Evolutionary conservation across 2,888 invertebrate genomes (phyloP), one percentile per base, ranked within the genome.

Genomic region (Ypsolopha sequella): DNA sequence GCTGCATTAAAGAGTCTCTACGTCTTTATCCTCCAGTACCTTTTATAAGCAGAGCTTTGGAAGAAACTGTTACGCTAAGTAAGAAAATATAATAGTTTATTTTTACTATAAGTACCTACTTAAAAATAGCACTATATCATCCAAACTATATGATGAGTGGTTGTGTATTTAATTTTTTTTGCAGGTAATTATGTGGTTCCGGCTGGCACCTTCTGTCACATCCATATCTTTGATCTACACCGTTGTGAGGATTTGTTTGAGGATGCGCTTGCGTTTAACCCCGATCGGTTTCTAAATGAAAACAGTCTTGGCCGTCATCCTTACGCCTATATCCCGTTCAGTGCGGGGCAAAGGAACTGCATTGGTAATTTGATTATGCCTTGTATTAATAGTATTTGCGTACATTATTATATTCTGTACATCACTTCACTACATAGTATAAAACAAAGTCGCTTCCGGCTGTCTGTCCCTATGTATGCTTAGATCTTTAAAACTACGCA

Each of bases 201-300:
- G 0, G 70, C 73, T 36, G 80, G 80, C 6, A 70, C 84, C 0
- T 66, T 75, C n/a, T 76, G 89, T 1, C 88, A 88, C 57, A 72
- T 92, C 8, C 86, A 88, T 43, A 88, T 91, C n/a, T 90, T 74
- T 59, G 90, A 91, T 60, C 60, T 91, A 7, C 93, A 93, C 68
- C 87, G 90, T 6, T 88, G 91, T 63, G 87, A 89, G 91, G 24
- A 24, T 13, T 43, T 43, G 44, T 43, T 43, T 6, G 13, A 43
- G 14, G 14, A 43, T 13, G 44, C 44, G 14, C 8, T 11, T n/a
- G 44, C 8, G 8, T 43, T 43, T 7, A 43, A 11, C 7, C 44
- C 44, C 13, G 44, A 43, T 11, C 10, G 44, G 44, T 43, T 43
- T 13, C 13, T 11, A 2, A 10, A 10, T 11, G 44, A 43, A 6